These are phyloP conservation scores for Abramis brama DNA, from an alignment of 2,113 vertebrate species.

Conservation along the genomic window DNA sequence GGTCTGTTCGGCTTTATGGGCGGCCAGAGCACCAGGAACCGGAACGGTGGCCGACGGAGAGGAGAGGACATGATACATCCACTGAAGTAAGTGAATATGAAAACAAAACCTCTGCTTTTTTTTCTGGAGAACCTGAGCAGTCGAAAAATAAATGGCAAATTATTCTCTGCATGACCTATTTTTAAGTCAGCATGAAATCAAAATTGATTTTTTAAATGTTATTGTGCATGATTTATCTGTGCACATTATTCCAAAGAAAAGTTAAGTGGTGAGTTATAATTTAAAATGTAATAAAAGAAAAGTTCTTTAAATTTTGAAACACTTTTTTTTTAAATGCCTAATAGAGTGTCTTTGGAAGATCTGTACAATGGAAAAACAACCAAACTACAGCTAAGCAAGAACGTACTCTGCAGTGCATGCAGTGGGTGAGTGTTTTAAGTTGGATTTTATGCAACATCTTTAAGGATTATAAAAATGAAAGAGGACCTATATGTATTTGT, in stretches of 20 bases:
- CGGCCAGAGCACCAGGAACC: slow-evolving; percentile 88
- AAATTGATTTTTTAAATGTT: too few species aligned
- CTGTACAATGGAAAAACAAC: slow-evolving; percentile 98
- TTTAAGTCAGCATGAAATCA: not conserved
- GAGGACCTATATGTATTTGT: too few species aligned
- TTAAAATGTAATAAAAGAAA: not conserved
- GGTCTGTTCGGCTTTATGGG: slow-evolving; percentile 98
- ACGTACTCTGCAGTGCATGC: slow-evolving; percentile 93
- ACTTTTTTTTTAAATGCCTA: slow-evolving; percentile 24
- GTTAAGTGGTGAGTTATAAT: not conserved
- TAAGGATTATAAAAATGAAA: not conserved
- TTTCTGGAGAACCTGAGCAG: not conserved
- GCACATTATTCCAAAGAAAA: not conserved
- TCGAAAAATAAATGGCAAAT: not conserved
- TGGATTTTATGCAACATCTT: not conserved
- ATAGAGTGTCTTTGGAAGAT: slow-evolving; percentile 97
- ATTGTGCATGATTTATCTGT: not conserved
- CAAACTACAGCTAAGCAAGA: slow-evolving; percentile 99
- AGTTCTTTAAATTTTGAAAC: not conserved
- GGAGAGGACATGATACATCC: slow-evolving; percentile 99
- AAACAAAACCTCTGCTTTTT: not conserved
- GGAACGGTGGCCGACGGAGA: slow-evolving; percentile 92
- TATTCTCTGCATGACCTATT: not conserved
- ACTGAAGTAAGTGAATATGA: slow-evolving; percentile 83
- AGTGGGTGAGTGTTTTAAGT: slow-evolving; percentile 85